Evolutionary conservation across 2,888 invertebrate genomes (phyloP).

Genomic region (Tipula lateralis): DNA sequence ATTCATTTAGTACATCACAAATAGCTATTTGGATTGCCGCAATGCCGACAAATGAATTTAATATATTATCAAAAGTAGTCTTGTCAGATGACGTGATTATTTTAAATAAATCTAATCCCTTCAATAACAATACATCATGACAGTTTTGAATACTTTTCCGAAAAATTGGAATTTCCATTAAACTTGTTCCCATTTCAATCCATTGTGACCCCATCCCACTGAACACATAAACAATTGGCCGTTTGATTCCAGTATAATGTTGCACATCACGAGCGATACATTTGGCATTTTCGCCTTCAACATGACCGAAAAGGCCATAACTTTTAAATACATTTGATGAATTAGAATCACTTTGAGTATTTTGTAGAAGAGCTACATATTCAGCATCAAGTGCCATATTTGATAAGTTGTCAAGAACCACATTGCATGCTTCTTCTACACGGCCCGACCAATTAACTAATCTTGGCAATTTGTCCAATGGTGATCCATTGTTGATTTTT

Average conservation of each 20-base stretch:
- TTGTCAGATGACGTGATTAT: conserved; percentile 62
- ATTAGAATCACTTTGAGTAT: conserved; percentile 56
- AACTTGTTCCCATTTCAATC: conserved; percentile 73
- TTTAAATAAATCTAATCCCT: conserved; percentile 59
- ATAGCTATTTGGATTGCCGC: conserved; percentile 63
- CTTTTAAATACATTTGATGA: conserved; percentile 71
- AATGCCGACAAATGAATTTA: conserved; percentile 69
- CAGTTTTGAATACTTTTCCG: conserved; percentile 62
- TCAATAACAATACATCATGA: conserved; percentile 54
- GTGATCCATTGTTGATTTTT: conserved; percentile 55
- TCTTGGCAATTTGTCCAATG: conserved; percentile 64
- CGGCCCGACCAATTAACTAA: conserved; percentile 73
- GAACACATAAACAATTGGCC: conserved; percentile 83
- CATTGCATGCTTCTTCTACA: conserved; percentile 67
- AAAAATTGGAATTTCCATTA: conserved; percentile 71
- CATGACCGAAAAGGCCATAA: conserved; percentile 54
- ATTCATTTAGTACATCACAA: conserved; percentile 57
- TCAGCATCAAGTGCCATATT: conserved; percentile 60
- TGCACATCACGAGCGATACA: conserved; percentile 56
- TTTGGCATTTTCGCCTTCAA: conserved; percentile 35
- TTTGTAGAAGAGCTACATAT: conserved; percentile 56
- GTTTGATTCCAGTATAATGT: conserved; percentile 58
- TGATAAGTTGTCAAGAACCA: conserved; percentile 60
- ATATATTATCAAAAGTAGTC: conserved; percentile 58
- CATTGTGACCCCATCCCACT: conserved; percentile 90